Conservation (phyloP, 2,113 vertebrate genomes). For the Haemorhous mexicanus region DNA sequence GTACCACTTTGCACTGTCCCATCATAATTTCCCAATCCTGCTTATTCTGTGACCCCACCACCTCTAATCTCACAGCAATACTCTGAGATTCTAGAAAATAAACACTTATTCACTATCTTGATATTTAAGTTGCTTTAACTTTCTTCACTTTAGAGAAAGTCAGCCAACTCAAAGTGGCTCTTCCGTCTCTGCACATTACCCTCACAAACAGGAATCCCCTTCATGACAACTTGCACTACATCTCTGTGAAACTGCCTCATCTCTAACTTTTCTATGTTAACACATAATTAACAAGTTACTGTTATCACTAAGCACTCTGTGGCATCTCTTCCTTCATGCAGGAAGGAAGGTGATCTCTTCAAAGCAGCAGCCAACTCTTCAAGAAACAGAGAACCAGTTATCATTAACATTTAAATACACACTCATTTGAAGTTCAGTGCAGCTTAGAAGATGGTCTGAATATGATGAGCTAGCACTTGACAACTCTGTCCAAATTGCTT, state of each 20-base stretch:
- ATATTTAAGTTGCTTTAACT: background rate
- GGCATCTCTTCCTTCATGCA: background rate
- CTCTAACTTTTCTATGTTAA: background rate
- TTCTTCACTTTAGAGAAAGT: background rate
- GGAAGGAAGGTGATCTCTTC: background rate
- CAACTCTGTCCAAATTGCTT: background rate
- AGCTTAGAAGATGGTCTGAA: background rate
- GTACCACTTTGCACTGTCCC: background rate
- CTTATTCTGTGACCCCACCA: background rate
- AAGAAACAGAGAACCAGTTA: background rate
- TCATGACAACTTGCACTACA: background rate
- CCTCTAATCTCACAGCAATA: background rate
- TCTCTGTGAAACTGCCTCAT: background rate
- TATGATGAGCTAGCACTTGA: background rate
- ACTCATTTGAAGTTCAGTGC: background rate
- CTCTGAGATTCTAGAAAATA: background rate
- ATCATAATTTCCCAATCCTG: background rate
- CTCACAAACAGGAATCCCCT: background rate
- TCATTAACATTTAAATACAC: conserved; percentile 11
- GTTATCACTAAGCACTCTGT: background rate
- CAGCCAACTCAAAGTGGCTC: background rate
- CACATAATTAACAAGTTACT: background rate
- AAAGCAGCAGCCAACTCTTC: background rate
- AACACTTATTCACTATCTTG: background rate
- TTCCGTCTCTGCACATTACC: background rate